Conservation (phyloP, 1,140 invertebrate genomes). For the Euura saliciscinereae region DNA sequence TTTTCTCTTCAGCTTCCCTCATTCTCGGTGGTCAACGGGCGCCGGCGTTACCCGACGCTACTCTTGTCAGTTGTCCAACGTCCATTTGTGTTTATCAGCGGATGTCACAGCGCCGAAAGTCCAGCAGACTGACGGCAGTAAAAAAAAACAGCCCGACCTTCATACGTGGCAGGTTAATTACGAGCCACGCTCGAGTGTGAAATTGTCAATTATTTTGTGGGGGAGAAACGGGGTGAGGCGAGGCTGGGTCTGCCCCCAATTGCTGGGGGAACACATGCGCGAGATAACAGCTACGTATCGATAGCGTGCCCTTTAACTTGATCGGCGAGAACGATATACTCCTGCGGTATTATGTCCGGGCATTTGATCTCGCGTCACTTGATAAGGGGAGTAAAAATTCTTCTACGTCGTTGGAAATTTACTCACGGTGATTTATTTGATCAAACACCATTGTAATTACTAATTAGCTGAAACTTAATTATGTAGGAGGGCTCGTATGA, state of each 20-base stretch:
- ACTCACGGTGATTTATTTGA: too few species aligned
- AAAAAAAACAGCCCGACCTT: conserved; percentile 10
- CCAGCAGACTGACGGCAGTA: background rate
- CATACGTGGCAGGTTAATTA: conserved; percentile 34
- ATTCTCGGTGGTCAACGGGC: background rate
- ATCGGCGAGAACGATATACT: too few species aligned
- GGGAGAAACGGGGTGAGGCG: background rate
- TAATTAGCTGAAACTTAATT: background rate
- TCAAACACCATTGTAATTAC: too few species aligned
- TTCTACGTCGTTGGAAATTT: too few species aligned
- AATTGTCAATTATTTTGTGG: conserved; percentile 33
- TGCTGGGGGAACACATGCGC: background rate
- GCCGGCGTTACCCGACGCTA: background rate
- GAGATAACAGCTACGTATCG: background rate
- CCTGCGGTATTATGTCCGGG: too few species aligned
- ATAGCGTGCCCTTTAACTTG: background rate
- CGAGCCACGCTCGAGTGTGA: conserved; percentile 30
- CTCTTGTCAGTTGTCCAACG: background rate
- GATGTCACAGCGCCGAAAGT: background rate
- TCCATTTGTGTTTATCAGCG: conserved; percentile 1
- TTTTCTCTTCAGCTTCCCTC: background rate
- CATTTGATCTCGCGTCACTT: too few species aligned
- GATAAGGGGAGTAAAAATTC: too few species aligned
- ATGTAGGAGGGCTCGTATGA: background rate
- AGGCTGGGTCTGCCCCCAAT: background rate